These are phyloP conservation scores for Drosophila limbata DNA, from an alignment of 2,888 invertebrate species.

Conservation along the genomic window DNA sequence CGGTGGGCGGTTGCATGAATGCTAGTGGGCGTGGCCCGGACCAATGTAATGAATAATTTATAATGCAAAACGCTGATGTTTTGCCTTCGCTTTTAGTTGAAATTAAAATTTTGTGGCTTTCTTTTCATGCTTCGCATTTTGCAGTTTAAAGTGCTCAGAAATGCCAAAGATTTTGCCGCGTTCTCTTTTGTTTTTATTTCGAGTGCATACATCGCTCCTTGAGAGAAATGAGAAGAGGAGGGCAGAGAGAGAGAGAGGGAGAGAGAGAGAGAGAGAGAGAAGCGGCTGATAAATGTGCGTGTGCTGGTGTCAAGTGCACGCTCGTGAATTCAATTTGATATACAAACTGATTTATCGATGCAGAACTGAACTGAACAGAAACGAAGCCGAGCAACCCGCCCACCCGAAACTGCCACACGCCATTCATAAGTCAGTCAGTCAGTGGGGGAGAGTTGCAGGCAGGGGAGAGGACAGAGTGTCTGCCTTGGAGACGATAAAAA, in stretches of 20 bases:
- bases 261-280: not conserved
- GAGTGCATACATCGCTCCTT: conserved; percentile 5
- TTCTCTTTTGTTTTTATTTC: conserved; percentile 23
- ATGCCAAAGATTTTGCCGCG: conserved; percentile 21
- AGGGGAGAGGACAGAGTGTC: conserved; percentile 18
- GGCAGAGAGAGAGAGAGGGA: not conserved
- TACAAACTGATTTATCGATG: conserved; percentile 82
- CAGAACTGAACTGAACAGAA: conserved; percentile 30
- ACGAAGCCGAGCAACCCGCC: conserved; percentile 9
- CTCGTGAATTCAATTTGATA: conserved; percentile 83
- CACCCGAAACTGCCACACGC: conserved; percentile 61
- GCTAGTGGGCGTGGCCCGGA: conserved; percentile 51
- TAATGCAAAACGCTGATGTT: conserved; percentile 66
- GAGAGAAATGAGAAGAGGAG: not conserved
- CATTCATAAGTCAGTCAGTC: conserved; percentile 77
- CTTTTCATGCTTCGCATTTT: conserved; percentile 9
- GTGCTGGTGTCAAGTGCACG: conserved; percentile 77
- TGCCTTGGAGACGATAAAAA: conserved; percentile 73
- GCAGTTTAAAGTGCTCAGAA: conserved; percentile 51
- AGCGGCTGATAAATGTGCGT: conserved; percentile 77
- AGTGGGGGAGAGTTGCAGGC: conserved; percentile 37
- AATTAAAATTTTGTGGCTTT: conserved; percentile 83
- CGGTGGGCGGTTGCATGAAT: conserved; percentile 12
- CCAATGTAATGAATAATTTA: conserved; percentile 83
- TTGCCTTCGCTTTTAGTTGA: conserved; percentile 77